Evolutionary conservation across 2,113 vertebrate genomes (phyloP).

Genomic region (Nycticebus coucang): DNA sequence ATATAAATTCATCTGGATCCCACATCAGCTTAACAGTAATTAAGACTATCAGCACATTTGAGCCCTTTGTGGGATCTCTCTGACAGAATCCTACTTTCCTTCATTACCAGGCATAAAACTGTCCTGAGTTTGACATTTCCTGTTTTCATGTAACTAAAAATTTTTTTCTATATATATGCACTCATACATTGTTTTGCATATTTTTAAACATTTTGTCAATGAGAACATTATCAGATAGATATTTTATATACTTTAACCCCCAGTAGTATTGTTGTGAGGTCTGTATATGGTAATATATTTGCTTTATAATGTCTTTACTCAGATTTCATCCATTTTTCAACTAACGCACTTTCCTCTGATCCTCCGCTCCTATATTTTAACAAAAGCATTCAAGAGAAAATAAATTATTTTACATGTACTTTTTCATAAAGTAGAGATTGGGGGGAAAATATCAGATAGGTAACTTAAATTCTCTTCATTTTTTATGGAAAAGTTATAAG

Average conservation of each 20-base stretch:
- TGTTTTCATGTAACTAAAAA: background rate
- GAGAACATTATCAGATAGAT: background rate
- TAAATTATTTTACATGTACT: background rate
- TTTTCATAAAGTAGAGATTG: background rate
- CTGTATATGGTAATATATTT: background rate
- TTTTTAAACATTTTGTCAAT: constrained; percentile 6
- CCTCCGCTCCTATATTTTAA: background rate
- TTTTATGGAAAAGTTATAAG: constrained; percentile 63
- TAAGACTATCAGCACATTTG: background rate
- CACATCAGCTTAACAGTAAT: background rate
- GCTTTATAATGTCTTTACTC: background rate
- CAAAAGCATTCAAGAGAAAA: background rate
- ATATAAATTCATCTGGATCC: background rate
- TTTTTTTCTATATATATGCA: background rate
- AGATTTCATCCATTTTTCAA: background rate
- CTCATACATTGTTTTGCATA: background rate
- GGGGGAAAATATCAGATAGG: background rate
- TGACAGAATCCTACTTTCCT: background rate
- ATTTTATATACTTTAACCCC: background rate
- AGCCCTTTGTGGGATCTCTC: background rate
- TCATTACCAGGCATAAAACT: background rate
- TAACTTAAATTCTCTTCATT: constrained; percentile 35
- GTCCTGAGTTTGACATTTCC: background rate
- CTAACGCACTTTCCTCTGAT: background rate
- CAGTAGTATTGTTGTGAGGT: background rate